Base-by-base conservation (phyloP, 2,797 vertebrate genomes). In the Falco concolor region DNA sequence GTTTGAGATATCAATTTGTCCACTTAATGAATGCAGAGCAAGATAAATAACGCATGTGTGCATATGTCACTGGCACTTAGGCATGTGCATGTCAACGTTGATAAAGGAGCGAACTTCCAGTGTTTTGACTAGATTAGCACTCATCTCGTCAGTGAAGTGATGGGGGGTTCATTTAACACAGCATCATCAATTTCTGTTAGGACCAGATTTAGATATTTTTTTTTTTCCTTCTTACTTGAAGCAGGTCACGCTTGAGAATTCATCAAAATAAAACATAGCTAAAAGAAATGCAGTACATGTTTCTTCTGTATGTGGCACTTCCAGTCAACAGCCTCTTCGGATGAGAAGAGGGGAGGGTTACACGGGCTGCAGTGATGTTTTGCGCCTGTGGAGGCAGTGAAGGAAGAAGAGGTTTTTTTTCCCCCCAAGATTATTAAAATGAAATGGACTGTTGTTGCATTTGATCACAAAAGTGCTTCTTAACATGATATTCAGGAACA, bases 1-100 rank as follows among this genome's bases (percentile, higher is more conserved):
- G 63, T 87, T 95, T 90, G 93, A 87, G 78, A 89, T 74, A 91
- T 67, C 69, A 96, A 78, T 93, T 96, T 96, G 75, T 82, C 83
- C 50, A 3, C 83, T 77, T 97, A 95, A 96, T 80, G 85, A 96
- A 75, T 88, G 91, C 81, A 84, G 93, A 95, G 52, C 10, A 80
- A 90, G 80, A 90, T 79, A 86, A 95, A 94, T 94, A 86, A 88
- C n/a, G 42, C 42, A 30, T 74, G 85, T 77, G 78, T 76, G 61
- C 34, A 59, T 63, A 75, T 93, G 96, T 96, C 95, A 80, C 9
- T 34, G 80, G 80, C 76, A 76, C 95, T 97, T 95, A 93, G 64
- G 73, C 70, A 84, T 88, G 87, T 74, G 77, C 91, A 87, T 77
- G 79, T 96, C 93, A 90, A 82, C 14, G 4, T 72, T 94, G 89